Conservation (phyloP, 1,140 invertebrate species). For the Octopus bimaculoides region DNA sequence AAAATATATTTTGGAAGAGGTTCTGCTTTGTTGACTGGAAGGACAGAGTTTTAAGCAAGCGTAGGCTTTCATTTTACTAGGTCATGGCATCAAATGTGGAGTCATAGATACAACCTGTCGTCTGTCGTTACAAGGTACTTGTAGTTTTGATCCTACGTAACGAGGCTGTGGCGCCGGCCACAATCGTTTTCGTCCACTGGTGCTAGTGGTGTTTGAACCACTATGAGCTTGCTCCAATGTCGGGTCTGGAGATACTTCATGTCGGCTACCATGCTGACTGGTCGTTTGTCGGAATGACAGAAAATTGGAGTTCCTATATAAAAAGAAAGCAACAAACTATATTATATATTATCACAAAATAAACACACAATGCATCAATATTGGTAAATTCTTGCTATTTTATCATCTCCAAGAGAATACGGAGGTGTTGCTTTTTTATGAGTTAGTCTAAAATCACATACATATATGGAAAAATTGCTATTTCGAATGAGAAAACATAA, state of each 20-base stretch:
- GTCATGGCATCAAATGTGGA: background rate
- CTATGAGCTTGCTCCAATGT: background rate
- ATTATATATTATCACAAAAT: background rate
- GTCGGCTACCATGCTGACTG: background rate
- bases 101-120: background rate
- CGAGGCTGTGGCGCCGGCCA: background rate
- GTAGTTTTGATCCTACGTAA: conserved; percentile 4
- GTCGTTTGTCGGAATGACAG: background rate
- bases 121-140: background rate
- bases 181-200: conserved; percentile 11
- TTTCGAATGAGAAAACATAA: no score
- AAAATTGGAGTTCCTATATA: background rate
- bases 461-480: no score
- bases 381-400: no score
- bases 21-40: no score
- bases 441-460: no score
- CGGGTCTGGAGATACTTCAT: background rate
- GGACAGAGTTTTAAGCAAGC: no score
- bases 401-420: no score
- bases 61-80: no score
- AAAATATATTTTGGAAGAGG: no score
- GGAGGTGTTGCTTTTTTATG: no score
- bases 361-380: no score
- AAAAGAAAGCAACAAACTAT: background rate
- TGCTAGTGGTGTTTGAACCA: background rate